Evolutionary conservation across 2,797 vertebrate genomes (phyloP).

Genomic region (Naso thynnoides): DNA sequence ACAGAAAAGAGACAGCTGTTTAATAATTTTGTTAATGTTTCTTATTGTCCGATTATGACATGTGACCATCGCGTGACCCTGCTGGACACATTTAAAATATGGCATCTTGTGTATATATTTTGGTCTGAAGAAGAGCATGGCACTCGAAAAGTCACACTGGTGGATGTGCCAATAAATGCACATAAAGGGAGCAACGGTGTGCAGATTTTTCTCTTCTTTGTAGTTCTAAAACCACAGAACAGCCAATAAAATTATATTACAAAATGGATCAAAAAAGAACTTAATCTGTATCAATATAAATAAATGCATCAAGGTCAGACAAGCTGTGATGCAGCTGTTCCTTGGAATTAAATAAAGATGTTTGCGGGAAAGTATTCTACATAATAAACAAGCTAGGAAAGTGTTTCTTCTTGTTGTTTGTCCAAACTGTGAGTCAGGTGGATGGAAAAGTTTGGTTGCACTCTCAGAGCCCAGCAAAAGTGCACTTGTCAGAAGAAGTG

Average conservation of each 20-base stretch:
- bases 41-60: no score
- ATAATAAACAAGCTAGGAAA: neutral
- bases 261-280: neutral
- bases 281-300: neutral
- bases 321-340: neutral
- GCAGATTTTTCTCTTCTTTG: no score
- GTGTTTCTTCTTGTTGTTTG: slow-evolving; percentile 25
- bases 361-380: neutral
- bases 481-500: slow-evolving; percentile 15
- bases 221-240: neutral
- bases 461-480: slow-evolving; percentile 3
- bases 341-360: neutral
- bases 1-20: no score
- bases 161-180: no score
- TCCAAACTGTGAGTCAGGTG: slow-evolving; percentile 40
- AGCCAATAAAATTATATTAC: neutral
- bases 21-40: no score
- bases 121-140: no score
- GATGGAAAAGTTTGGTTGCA: slow-evolving; percentile 38
- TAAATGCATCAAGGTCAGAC: neutral
- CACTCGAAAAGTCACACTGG: no score
- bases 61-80: no score
- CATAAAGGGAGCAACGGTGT: no score
- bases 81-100: no score
- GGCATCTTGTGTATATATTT: no score